Conservation (phyloP, 2,797 vertebrate genomes). For the Tauraco hartlaubi region DNA sequence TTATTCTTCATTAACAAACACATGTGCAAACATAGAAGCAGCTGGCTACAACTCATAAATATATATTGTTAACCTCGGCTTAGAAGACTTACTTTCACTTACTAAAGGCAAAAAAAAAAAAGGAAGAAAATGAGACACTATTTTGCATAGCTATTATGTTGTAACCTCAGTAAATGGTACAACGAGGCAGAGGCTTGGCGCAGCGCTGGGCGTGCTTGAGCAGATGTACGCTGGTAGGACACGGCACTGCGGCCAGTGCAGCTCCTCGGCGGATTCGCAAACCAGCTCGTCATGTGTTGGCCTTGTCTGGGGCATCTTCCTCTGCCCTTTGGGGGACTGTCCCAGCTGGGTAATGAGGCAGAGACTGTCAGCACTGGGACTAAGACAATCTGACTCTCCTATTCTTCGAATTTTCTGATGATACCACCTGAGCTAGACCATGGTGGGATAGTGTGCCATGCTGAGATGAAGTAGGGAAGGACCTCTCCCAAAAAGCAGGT, state of each 20-base stretch:
- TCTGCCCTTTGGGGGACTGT: not conserved
- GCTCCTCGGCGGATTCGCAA: not conserved
- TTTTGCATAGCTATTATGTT: conserved; percentile 60
- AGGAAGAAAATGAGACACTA: not conserved
- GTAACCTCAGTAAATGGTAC: not conserved
- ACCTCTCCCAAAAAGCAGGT: not conserved
- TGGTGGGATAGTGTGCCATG: not conserved
- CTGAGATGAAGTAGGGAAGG: not conserved
- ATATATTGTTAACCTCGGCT: conserved; percentile 76
- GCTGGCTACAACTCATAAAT: conserved; percentile 79
- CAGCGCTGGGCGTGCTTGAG: not conserved
- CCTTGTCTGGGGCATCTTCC: not conserved
- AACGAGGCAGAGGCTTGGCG: not conserved
- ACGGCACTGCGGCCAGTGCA: rapidly evolving
- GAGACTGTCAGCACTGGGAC: rapidly evolving
- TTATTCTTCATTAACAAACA: conserved; percentile 88
- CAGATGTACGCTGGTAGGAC: not conserved
- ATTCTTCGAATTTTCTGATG: not conserved
- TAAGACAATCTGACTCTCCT: not conserved
- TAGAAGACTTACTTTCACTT: conserved; percentile 71
- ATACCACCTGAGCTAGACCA: not conserved
- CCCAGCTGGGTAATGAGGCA: not conserved
- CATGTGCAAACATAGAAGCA: conserved; percentile 81
- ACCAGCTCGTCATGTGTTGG: not conserved
- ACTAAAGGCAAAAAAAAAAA: not conserved